Evolutionary conservation across 1,140 invertebrate genomes (phyloP).

Genomic region (Aleiodes sp.): DNA sequence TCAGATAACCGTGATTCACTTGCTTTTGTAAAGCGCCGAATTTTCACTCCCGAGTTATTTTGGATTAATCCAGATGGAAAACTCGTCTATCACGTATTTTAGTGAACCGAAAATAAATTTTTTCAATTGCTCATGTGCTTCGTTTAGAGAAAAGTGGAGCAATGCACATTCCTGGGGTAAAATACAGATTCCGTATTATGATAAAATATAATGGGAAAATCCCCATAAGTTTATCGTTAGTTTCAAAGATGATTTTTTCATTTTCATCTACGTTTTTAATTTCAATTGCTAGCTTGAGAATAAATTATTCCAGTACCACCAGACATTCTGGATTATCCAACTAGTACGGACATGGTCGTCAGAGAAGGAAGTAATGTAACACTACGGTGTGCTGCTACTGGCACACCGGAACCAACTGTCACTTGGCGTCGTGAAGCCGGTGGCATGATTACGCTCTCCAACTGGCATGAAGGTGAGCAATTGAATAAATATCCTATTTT

Average conservation of each 20-base stretch:
- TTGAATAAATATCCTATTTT: constrained; percentile 34
- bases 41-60: not conserved
- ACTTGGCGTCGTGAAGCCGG: constrained; percentile 87
- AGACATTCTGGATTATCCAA: constrained; percentile 86
- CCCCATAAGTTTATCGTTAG: not conserved
- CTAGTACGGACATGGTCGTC: constrained; percentile 87
- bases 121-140: not conserved
- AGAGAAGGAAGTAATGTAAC: constrained; percentile 87
- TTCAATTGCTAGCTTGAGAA: not conserved
- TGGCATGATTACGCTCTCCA: constrained; percentile 53
- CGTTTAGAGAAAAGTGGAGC: no score
- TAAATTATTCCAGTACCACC: constrained; percentile 80
- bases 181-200: no score
- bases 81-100: constrained; percentile 2
- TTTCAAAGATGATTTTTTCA: not conserved
- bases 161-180: no score
- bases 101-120: not conserved
- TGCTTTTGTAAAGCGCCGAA: not conserved
- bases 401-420: constrained; percentile 84
- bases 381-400: constrained; percentile 83
- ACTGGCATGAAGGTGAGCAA: constrained; percentile 55
- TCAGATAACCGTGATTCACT: not conserved
- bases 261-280: not conserved
- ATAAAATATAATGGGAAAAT: no score
- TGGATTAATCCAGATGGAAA: not conserved